Evolutionary conservation across 2,888 invertebrate species (phyloP).

Genomic region (Tethea ocularis): DNA sequence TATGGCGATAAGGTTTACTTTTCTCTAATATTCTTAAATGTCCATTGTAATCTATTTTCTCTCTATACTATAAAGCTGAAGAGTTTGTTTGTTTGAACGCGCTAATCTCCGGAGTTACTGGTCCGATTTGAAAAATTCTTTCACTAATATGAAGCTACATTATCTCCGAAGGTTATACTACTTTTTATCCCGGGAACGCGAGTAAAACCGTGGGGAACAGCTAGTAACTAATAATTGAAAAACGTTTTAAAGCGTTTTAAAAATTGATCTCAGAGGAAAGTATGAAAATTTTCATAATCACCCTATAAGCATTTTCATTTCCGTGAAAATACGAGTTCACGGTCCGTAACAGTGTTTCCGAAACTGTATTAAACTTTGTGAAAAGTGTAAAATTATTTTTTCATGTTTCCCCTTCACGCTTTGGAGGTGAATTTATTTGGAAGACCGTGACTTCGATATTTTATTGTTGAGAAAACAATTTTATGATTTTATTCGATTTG

Average conservation of each 20-base stretch:
- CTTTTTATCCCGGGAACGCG: too few relatives aligned
- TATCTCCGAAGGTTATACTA: too few relatives aligned
- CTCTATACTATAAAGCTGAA: too few relatives aligned
- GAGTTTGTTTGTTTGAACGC: too few relatives aligned
- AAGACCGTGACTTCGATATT: neutral
- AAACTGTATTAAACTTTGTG: conserved; percentile 9
- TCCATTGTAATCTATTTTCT: too few relatives aligned
- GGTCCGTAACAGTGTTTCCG: neutral
- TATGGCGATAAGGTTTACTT: too few relatives aligned
- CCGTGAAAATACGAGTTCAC: neutral
- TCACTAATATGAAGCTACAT: too few relatives aligned
- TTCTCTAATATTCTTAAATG: too few relatives aligned
- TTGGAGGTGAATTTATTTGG: neutral
- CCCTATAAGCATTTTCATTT: conserved; percentile 9
- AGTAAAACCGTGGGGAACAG: too few relatives aligned
- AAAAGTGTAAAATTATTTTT: conserved; percentile 5
- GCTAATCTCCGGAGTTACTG: too few relatives aligned
- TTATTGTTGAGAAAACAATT: neutral
- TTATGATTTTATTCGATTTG: neutral
- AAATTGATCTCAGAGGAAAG: neutral
- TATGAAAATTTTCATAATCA: conserved; percentile 5
- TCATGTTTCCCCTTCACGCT: neutral
- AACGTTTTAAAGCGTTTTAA: neutral
- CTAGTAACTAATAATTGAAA: too few relatives aligned
- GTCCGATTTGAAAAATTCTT: too few relatives aligned